Conservation (phyloP, 2,888 invertebrate species). For the Lochmaea capreae region DNA sequence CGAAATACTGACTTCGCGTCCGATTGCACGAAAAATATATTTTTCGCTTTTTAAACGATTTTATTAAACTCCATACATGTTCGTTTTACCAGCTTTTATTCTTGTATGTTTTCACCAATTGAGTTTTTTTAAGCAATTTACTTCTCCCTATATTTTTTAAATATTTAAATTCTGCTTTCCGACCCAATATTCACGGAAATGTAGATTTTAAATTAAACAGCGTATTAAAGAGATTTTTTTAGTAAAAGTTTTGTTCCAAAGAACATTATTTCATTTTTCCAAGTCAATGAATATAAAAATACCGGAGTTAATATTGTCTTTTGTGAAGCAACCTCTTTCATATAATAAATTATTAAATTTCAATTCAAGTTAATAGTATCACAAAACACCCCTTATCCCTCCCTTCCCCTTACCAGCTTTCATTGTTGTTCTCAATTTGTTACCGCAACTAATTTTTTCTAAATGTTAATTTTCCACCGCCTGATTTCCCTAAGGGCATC, state of each 20-base stretch:
- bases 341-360: conserved; percentile 35
- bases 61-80: no score
- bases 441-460: conserved; percentile 53
- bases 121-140: no score
- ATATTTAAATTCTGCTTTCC: no score
- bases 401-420: conserved; percentile 8
- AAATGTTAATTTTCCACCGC: conserved; percentile 62
- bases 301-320: conserved; percentile 24
- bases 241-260: not conserved
- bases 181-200: not conserved
- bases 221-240: not conserved
- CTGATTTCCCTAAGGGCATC: conserved; percentile 61
- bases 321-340: conserved; percentile 18
- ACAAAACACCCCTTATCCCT: conserved; percentile 9
- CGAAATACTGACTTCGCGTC: no score
- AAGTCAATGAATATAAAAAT: conserved; percentile 17
- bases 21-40: no score
- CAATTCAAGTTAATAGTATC: conserved; percentile 35
- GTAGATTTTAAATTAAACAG: not conserved
- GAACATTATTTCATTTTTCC: conserved; percentile 12
- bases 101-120: no score
- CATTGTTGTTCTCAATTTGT: conserved; percentile 34
- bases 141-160: no score
- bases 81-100: no score
- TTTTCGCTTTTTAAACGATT: no score